A percentile compares a stretch with the other conserved stretches of the same genome.
Conservation (phyloP, 2,888 invertebrate species). For the Diplazon laetatorius region DNA sequence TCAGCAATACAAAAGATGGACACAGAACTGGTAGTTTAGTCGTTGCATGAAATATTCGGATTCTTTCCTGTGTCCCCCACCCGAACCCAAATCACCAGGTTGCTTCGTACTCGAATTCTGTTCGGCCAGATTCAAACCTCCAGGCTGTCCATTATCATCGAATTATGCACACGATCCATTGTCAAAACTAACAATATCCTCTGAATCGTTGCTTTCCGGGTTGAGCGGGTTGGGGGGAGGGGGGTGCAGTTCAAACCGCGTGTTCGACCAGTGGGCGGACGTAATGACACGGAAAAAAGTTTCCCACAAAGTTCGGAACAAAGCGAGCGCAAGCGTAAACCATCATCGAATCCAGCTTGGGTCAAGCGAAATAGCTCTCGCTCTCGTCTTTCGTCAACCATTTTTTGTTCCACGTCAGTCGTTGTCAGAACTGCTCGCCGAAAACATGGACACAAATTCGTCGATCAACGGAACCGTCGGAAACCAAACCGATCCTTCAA, state of each 20-base stretch:
- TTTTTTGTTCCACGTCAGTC: too few relatives aligned
- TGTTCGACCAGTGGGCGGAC: background rate
- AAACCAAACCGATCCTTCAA: too few relatives aligned
- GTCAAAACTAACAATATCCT: constrained; percentile 15
- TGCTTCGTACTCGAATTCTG: background rate
- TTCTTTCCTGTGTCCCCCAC: too few relatives aligned
- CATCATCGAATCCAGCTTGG: too few relatives aligned
- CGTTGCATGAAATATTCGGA: too few relatives aligned
- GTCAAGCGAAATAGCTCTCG: too few relatives aligned
- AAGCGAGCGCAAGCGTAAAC: constrained; percentile 9
- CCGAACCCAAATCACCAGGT: background rate
- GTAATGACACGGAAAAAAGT: constrained; percentile 47
- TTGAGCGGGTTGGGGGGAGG: too few relatives aligned
- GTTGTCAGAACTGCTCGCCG: background rate
- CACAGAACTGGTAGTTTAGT: too few relatives aligned
- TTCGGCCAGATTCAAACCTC: background rate
- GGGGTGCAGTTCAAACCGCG: too few relatives aligned
- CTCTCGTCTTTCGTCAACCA: too few relatives aligned
- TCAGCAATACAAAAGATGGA: too few relatives aligned
- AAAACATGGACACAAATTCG: constrained; percentile 27
- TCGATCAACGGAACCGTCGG: background rate
- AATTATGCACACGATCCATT: constrained; percentile 38
- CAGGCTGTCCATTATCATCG: constrained; percentile 7
- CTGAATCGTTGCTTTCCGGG: constrained; percentile 17
- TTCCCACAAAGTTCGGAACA: constrained; percentile 1